Conservation (phyloP, 2,888 invertebrate species). For the Eupithecia centaureata region DNA sequence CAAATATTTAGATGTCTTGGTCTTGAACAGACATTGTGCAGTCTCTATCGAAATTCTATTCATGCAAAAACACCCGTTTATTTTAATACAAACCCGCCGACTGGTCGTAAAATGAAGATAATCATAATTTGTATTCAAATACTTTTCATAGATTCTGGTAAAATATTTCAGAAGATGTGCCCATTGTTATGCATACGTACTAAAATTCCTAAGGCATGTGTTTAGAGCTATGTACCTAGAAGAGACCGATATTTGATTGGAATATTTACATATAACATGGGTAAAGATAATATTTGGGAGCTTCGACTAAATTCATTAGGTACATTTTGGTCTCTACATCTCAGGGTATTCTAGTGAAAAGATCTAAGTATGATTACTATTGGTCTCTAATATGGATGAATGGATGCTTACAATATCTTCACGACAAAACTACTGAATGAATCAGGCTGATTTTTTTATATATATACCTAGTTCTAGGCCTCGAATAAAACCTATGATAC, state of each 20-base stretch:
- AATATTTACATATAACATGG: not conserved
- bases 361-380: no score
- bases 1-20: slow-evolving; percentile 5
- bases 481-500: no score
- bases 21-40: slow-evolving; percentile 15
- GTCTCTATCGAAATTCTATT: slow-evolving; percentile 7
- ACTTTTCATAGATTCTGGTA: slow-evolving; percentile 1
- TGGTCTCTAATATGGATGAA: no score
- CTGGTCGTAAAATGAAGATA: slow-evolving; percentile 11
- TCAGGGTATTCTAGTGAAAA: no score
- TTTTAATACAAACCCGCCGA: slow-evolving; percentile 15
- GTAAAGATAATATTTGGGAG: not conserved
- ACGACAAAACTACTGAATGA: no score
- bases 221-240: not conserved
- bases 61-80: slow-evolving; percentile 14
- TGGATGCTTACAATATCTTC: no score
- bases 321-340: no score
- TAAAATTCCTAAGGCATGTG: not conserved
- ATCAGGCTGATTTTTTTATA: no score
- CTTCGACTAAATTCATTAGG: not conserved
- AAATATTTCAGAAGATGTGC: not conserved
- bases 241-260: not conserved
- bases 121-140: slow-evolving; percentile 22
- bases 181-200: not conserved
- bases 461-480: no score